Evolutionary conservation across 2,888 invertebrate genomes (phyloP).

Genomic region (Serripes groenlandicus): DNA sequence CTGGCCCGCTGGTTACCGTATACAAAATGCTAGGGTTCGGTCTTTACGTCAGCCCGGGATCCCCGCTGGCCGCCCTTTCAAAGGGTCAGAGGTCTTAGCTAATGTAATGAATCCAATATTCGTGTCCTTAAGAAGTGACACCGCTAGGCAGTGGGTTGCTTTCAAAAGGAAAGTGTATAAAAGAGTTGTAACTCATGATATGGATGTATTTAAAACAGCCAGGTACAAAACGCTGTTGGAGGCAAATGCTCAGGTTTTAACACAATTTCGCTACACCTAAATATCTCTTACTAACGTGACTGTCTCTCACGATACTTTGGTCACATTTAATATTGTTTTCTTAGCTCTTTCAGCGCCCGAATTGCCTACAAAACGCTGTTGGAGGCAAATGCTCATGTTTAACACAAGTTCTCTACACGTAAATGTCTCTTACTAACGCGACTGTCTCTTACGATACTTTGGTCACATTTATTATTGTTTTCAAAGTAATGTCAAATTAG

Average conservation of each 20-base stretch:
- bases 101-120: conserved; percentile 54
- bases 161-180: neutral
- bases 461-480: no score
- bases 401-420: no score
- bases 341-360: conserved; percentile 11
- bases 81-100: conserved; percentile 48
- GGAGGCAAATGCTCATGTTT: neutral
- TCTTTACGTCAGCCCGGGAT: conserved; percentile 15
- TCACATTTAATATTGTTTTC: no score
- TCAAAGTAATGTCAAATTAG: conserved; percentile 23
- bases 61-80: conserved; percentile 39
- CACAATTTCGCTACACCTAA: no score
- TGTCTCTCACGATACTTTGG: no score
- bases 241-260: neutral
- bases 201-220: neutral
- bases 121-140: conserved; percentile 47
- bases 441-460: no score
- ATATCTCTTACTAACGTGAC: no score
- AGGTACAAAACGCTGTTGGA: neutral
- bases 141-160: conserved; percentile 1
- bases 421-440: no score
- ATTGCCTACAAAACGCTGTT: neutral
- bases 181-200: conserved; percentile 17
- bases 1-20: conserved; percentile 18
- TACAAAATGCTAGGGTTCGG: conserved; percentile 24